Base-by-base conservation (phyloP, 2,888 invertebrate genomes). In the Crepidodera aurea region DNA sequence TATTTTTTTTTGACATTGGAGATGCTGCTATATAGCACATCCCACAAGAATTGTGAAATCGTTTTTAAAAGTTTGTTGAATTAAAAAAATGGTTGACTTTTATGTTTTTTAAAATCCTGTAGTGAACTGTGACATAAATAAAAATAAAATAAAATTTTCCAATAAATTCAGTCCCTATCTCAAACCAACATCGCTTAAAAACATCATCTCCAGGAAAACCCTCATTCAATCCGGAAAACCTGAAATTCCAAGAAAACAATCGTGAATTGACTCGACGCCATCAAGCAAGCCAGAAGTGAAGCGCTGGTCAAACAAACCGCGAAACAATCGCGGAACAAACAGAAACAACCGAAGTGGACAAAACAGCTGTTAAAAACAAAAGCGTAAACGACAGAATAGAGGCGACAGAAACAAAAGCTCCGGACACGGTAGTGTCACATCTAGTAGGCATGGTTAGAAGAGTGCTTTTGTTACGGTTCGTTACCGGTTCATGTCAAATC, bases 401-500 rank as follows among this genome's bases (percentile, higher is more conserved):
- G 70, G 66, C 70, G 71, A 69, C 70, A 68, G 66, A 72, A 71
- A 73, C 73, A 73, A 73, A 72, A 72, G 67, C 66, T 64, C 60
- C 60, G 62, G 66, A 67, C 67, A 64, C 59, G 66, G 65, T 67
- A 64, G 71, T 58, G 51, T 68, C 68, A 66, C 65, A 67, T 65
- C 42, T 64, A 69, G 61, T 59, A 58, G 54, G 62, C 60, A 62
- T 51, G 54, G 15, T 16, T 34, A 19, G 62, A 44, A 61, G 63
- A 61, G 61, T 64, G 65, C 62, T 68, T 68, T 66, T 69, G 71
- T 70, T 66, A 71, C 69, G 73, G 69, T 72, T 76, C 75, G 75
- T 76, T 76, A 76, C 66, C 60, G 62, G 67, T 68, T 64, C 67
- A 66, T 65, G 71, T 68, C 73, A 68, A 65, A 70, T 68, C 67